A percentile compares a stretch with the other conserved stretches of the same genome.
phyloP scores from a whole-genome alignment of 1,140 invertebrate species.

The Melitaea cinxia region DNA sequence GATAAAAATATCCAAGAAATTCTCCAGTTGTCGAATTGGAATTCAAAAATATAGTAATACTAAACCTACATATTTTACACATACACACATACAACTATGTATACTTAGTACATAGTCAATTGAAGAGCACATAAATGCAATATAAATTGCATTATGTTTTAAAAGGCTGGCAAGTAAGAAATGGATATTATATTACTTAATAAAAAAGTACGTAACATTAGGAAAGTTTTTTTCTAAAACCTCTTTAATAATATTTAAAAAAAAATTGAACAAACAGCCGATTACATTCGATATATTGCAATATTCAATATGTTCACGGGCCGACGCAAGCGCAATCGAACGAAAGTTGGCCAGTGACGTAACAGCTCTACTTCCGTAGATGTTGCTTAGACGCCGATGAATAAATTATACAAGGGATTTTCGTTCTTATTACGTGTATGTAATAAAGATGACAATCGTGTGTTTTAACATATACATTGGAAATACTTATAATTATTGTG shows the following conservation, averaged over 20 bases:
- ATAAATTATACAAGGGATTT: not conserved
- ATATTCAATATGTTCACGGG: slow-evolving; percentile 13
- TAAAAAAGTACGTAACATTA: too few species aligned
- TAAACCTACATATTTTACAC: too few species aligned
- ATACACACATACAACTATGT: too few species aligned
- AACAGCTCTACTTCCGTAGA: slow-evolving; percentile 22
- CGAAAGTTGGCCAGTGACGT: slow-evolving; percentile 25
- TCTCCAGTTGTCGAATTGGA: too few species aligned
- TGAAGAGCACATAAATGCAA: too few species aligned
- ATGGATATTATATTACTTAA: too few species aligned
- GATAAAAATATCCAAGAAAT: too few species aligned
- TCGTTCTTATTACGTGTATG: not conserved
- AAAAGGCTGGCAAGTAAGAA: too few species aligned
- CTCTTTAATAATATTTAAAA: not conserved
- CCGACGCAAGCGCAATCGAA: slow-evolving; percentile 10
- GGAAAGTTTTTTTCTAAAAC: not conserved
- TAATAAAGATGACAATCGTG: not conserved
- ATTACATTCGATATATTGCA: slow-evolving; percentile 7
- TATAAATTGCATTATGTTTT: too few species aligned
- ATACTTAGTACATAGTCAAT: too few species aligned
- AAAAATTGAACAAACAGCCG: not conserved
- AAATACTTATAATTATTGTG: not conserved
- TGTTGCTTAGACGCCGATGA: not conserved
- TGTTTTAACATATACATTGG: not conserved
- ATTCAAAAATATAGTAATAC: too few species aligned